Evolutionary conservation across 2,113 vertebrate genomes (phyloP).

Genomic region (Mus pahari): DNA sequence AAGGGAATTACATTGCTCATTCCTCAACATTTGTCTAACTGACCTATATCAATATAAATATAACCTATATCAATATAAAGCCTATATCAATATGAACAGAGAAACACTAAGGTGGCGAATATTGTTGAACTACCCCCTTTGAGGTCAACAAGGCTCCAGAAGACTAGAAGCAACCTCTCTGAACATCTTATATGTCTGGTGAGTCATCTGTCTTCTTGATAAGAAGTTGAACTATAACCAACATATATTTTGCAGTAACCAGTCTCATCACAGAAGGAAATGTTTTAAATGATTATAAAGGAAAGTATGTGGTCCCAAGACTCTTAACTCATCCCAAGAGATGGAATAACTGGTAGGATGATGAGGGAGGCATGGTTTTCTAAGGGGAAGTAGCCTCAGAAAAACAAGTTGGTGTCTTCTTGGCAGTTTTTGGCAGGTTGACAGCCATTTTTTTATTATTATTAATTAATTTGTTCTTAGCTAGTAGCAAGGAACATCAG

Average conservation of each 20-base stretch:
- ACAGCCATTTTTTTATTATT: no score
- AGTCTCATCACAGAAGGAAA: not conserved
- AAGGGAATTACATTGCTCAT: not conserved
- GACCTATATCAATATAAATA: no score
- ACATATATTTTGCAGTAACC: no score
- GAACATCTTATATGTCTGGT: not conserved
- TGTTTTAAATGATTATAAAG: not conserved
- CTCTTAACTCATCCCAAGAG: not conserved
- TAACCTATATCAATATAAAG: not conserved
- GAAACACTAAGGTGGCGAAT: not conserved
- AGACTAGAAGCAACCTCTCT: not conserved
- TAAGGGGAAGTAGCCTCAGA: not conserved
- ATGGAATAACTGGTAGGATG: not conserved
- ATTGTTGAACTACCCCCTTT: no score
- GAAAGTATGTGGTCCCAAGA: not conserved
- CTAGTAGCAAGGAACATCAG: not conserved
- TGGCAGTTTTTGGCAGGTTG: not conserved
- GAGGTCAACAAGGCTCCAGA: not conserved
- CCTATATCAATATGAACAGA: not conserved
- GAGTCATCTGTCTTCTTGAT: not conserved
- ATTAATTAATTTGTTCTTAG: not conserved
- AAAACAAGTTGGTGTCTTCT: not conserved
- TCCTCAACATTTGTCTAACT: not conserved
- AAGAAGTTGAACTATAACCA: not conserved
- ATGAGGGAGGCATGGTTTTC: not conserved